phyloP scores from a whole-genome alignment of 2,888 invertebrate genomes.

The Dryococelus australis region DNA sequence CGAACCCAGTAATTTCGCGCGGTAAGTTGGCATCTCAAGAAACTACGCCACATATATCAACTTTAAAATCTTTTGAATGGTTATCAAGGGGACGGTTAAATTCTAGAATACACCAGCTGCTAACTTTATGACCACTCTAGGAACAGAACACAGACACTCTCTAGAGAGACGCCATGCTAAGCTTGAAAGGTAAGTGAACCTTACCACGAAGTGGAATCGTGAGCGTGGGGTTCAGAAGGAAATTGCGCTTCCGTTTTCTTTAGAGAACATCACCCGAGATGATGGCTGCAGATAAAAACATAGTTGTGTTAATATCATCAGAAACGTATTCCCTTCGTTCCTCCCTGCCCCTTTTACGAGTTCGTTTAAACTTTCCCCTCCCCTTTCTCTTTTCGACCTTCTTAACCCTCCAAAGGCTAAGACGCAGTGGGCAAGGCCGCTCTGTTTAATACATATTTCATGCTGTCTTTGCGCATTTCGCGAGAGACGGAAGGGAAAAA shows the following conservation, averaged over 20 bases:
- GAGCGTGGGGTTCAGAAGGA: no score
- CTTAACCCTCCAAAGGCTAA: background rate
- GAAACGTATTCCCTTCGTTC: background rate
- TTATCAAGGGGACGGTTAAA: no score
- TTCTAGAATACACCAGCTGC: no score
- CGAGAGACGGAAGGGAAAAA: background rate
- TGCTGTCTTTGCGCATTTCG: background rate
- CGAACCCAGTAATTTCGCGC: no score
- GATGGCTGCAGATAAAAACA: background rate
- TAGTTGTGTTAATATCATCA: background rate
- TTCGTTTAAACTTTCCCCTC: background rate
- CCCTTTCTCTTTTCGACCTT: background rate
- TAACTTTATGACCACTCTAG: no score
- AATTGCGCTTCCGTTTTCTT: background rate
- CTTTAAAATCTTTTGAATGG: no score
- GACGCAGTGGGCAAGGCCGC: background rate
- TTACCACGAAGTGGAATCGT: no score
- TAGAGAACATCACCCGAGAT: background rate
- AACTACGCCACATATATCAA: no score
- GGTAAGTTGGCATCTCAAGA: no score
- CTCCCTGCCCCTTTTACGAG: background rate
- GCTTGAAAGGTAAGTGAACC: no score
- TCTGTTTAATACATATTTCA: conserved; percentile 3
- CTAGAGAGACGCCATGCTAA: no score
- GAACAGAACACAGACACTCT: no score